Conservation (phyloP, 2,797 vertebrate genomes). For the Anas georgica region DNA sequence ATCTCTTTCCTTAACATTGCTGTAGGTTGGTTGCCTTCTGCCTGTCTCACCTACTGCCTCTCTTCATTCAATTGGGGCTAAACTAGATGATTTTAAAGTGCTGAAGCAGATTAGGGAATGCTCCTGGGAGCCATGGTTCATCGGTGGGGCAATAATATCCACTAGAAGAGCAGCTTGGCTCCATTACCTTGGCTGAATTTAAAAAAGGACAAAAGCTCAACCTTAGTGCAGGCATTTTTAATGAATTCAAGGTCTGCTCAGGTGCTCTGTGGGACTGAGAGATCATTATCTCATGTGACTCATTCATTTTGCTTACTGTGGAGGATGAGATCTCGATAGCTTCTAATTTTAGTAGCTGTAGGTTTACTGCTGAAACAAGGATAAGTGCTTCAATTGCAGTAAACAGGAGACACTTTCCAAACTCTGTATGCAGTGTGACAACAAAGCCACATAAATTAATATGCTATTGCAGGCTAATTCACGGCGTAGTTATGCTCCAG, state of each 20-base stretch:
- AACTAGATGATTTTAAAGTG: not conserved
- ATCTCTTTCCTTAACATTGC: not conserved
- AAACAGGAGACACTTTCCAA: conserved; percentile 15
- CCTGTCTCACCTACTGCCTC: not conserved
- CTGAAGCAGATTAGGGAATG: not conserved
- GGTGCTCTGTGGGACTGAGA: not conserved
- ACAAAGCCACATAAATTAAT: conserved; percentile 18
- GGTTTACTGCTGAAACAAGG: conserved; percentile 53
- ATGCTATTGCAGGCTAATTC: not conserved
- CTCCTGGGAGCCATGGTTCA: not conserved
- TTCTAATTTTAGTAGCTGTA: conserved; percentile 44
- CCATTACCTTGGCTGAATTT: not conserved
- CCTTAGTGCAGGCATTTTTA: not conserved
- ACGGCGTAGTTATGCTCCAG: not conserved
- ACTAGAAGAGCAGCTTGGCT: not conserved
- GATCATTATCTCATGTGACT: conserved; percentile 7
- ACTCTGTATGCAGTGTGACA: conserved; percentile 4
- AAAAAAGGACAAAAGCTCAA: not conserved
- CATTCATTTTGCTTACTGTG: conserved; percentile 33
- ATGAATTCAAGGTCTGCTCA: not conserved
- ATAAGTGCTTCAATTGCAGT: conserved; percentile 15
- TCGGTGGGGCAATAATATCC: not conserved
- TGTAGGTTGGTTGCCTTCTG: not conserved
- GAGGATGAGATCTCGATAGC: not conserved
- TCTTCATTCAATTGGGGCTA: not conserved